These are phyloP conservation scores for Anabas testudineus DNA, from an alignment of 2,797 vertebrate genomes.

Conservation along the genomic window DNA sequence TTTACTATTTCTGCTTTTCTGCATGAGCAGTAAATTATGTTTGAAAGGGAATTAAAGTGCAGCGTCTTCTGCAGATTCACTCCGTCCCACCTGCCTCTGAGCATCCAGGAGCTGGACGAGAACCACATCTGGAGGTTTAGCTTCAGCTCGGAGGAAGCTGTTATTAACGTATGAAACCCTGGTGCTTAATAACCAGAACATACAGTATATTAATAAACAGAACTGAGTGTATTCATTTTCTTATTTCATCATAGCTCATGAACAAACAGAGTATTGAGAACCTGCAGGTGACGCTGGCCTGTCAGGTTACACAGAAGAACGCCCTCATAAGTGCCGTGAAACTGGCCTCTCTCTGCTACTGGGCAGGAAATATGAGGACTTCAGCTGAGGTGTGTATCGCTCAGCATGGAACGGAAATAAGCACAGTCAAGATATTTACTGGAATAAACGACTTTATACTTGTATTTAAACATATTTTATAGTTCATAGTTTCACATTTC, in stretches of 20 bases:
- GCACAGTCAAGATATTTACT: neutral
- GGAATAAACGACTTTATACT: too few relatives aligned
- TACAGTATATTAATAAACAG: neutral
- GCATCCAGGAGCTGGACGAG: constrained; percentile 84
- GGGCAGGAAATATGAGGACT: constrained; percentile 39
- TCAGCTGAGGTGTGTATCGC: constrained; percentile 45
- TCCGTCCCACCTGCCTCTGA: constrained; percentile 77
- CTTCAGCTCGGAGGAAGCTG: constrained; percentile 78
- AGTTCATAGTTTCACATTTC: too few relatives aligned
- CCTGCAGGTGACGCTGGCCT: constrained; percentile 82
- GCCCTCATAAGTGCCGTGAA: constrained; percentile 81
- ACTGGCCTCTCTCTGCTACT: constrained; percentile 74
- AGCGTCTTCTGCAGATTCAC: constrained; percentile 73
- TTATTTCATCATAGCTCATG: constrained; percentile 75
- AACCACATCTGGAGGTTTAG: constrained; percentile 84
- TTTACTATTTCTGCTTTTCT: constrained; percentile 15
- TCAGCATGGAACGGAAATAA: neutral
- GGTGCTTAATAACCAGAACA: neutral
- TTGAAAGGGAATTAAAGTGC: neutral
- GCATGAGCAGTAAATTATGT: neutral
- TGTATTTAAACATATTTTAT: too few relatives aligned
- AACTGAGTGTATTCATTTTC: neutral
- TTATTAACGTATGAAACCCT: constrained; percentile 70
- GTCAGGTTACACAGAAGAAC: constrained; percentile 87
- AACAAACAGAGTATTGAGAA: constrained; percentile 78